phyloP scores from a whole-genome alignment of 2,113 vertebrate genomes.

The Aix galericulata region DNA sequence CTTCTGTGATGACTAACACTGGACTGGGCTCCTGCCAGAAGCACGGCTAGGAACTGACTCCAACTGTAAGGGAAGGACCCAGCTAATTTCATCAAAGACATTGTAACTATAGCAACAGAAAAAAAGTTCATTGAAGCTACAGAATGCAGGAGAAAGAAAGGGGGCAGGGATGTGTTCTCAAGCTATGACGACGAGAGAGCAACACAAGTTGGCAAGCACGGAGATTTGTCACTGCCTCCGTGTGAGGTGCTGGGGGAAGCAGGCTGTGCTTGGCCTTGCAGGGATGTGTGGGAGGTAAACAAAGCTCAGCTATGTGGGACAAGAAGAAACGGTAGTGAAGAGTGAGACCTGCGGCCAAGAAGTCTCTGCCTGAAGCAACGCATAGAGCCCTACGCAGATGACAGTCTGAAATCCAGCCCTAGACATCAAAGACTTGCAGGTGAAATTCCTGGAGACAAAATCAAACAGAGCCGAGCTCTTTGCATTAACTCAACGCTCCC shows the following conservation, averaged over 20 bases:
- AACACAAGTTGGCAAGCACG: not conserved
- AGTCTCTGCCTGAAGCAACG: not conserved
- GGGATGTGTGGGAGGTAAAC: not conserved
- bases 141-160: not conserved
- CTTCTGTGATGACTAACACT: not conserved
- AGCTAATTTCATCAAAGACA: not conserved
- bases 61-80: not conserved
- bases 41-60: not conserved
- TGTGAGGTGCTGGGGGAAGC: not conserved
- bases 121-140: not conserved
- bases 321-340: not conserved
- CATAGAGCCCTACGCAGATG: not conserved
- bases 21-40: not conserved
- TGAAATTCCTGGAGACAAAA: not conserved
- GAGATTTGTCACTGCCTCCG: not conserved
- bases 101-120: constrained; percentile 14
- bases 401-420: not conserved
- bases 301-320: not conserved
- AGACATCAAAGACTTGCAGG: not conserved
- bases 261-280: not conserved
- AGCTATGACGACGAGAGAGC: not conserved
- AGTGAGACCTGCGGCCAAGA: fast-evolving
- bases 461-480: not conserved
- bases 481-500: not conserved
- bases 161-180: not conserved